phyloP scores from a whole-genome alignment of 2,797 vertebrate genomes.

The Coccyzus lansbergi region DNA sequence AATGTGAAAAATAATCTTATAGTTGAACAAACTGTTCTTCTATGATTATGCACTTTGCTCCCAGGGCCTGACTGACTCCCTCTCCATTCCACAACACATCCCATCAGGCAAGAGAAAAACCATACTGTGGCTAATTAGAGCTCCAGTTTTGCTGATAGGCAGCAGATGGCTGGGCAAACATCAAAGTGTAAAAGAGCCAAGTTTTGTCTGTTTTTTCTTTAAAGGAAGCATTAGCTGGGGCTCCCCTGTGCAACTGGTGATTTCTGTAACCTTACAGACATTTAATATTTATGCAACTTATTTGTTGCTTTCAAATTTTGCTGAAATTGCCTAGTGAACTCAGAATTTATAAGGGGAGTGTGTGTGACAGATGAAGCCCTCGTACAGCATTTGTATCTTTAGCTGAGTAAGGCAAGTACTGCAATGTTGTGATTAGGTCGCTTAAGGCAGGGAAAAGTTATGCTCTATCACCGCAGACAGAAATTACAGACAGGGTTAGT shows the following conservation, averaged over 20 bases:
- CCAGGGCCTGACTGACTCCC: not conserved
- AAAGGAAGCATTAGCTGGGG: not conserved
- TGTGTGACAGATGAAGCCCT: not conserved
- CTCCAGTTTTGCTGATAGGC: not conserved
- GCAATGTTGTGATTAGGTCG: not conserved
- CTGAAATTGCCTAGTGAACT: not conserved
- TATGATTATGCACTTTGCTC: not conserved
- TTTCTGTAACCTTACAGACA: not conserved
- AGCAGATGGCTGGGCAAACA: not conserved
- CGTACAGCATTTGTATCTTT: not conserved
- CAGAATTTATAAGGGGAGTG: not conserved
- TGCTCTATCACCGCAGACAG: not conserved
- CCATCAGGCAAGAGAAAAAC: not conserved
- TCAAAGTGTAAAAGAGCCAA: not conserved
- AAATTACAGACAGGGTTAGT: not conserved
- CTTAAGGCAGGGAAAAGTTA: not conserved
- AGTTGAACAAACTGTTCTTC: not conserved
- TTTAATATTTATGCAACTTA: not conserved
- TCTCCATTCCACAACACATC: not conserved
- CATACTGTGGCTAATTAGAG: not conserved
- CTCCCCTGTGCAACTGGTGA: not conserved
- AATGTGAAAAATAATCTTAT: not conserved
- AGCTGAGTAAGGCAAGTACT: not conserved
- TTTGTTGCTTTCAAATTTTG: not conserved
- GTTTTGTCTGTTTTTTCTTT: not conserved